phyloP scores from a whole-genome alignment of 2,888 invertebrate genomes.

The Thelaira solivaga region DNA sequence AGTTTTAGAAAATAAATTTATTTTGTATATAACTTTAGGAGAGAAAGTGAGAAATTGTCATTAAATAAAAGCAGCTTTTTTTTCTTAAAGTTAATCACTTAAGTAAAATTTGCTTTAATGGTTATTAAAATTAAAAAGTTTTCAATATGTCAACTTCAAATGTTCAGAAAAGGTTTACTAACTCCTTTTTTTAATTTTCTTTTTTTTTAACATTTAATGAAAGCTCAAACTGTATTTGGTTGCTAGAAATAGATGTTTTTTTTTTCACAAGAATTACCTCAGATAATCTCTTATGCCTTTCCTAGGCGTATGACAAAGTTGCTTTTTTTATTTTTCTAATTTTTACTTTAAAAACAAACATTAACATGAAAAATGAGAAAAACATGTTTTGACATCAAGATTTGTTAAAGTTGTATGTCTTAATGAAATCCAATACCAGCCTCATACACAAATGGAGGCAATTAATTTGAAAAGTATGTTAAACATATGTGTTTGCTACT shows the following conservation, averaged over 20 bases:
- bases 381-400: background rate
- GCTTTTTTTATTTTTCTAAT: background rate
- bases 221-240: too few species aligned
- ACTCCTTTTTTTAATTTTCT: too few species aligned
- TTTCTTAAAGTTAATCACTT: background rate
- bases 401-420: background rate
- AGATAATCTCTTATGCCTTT: too few species aligned
- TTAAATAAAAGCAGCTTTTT: background rate
- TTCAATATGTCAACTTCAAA: too few species aligned
- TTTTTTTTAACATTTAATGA: too few species aligned
- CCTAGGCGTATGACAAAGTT: too few species aligned
- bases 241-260: too few species aligned
- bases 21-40: background rate
- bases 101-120: background rate
- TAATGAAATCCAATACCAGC: background rate
- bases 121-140: too few species aligned
- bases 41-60: background rate
- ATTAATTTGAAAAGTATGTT: background rate
- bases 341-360: background rate
- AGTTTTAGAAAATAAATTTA: conserved; percentile 8
- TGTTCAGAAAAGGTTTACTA: too few species aligned
- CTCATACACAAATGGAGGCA: background rate
- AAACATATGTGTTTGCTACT: too few species aligned
- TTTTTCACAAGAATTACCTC: too few species aligned
- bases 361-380: background rate